Evolutionary conservation across 2,113 vertebrate genomes (phyloP), one percentile per base, ranked within the genome.

Genomic region (Drymodes brunneopygia): DNA sequence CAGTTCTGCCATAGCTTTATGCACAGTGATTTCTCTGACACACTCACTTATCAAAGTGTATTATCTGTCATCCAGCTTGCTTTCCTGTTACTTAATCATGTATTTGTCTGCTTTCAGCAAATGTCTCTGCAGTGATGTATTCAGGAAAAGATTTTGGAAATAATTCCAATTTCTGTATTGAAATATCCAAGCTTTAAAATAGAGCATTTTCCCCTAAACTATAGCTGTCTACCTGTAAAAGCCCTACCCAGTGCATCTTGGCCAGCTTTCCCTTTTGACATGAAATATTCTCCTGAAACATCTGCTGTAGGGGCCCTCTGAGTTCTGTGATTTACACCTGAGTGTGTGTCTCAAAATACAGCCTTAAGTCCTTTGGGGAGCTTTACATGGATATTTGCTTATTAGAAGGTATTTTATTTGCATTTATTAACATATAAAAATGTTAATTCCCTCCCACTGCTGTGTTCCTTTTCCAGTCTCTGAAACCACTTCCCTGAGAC

Each of bases 291-390:
- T 83, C 21, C 83, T 66, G 42, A 88, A 78, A 61, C 1, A 7
- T 33, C 20, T 38, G 29, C 29, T 28, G 6, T 0, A 48, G 56
- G 10, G 8, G 2, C 11, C 64, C 48, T 58, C 17, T 54, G n/a
- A 77, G 15, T 51, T 58, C 42, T 61, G 28, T 12, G 19, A 8
- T 23, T 73, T 70, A 20, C 23, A 53, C 9, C 23, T 53, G 17
- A 73, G 10, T 12, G 2, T 21, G 21, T n/a, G 21, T 65, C 57
- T 22, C 25, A 71, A 62, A 81, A 81, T 19, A 81, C 0, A 0
- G 10, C 27, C 18, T 2, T 7, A 70, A 62, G 4, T n/a, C 21
- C 21, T 93, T 33, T 45, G 4, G 8, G 40, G 33, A 23, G 2
- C 4, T 91, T 71, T 71, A 71, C 27, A 29, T 2, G 66, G 51